Percentiles rank a stretch among this genome's conserved stretches.
Evolutionary conservation across 23 tunicate genomes (phyloP).

Genomic region (Botrylloides violaceus): DNA sequence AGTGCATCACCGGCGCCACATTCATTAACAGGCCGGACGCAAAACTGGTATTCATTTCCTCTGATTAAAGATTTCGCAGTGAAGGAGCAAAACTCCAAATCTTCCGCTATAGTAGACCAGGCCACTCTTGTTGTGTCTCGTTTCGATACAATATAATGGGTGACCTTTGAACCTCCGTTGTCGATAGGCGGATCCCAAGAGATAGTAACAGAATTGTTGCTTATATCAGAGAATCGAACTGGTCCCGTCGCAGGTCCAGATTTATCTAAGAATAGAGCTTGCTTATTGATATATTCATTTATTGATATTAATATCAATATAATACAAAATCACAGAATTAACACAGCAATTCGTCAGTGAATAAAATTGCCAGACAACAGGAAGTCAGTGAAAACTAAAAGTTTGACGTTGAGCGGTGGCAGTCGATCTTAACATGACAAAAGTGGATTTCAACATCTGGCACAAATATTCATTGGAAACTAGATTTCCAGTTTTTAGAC

Average conservation of each 20-base stretch:
- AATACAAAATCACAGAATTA: no score
- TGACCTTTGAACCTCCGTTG: slow-evolving; percentile 29
- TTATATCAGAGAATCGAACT: slow-evolving; percentile 6
- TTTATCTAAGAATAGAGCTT: slow-evolving; percentile 25
- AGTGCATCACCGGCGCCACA: slow-evolving; percentile 86
- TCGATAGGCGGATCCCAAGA: slow-evolving; percentile 20
- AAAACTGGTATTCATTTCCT: slow-evolving; percentile 89
- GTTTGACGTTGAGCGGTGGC: no score
- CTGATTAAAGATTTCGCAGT: slow-evolving; percentile 69
- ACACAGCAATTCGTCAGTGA: no score
- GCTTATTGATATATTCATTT: no score
- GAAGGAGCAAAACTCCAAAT: slow-evolving; percentile 36
- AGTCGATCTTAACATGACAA: no score
- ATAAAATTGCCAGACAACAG: no score
- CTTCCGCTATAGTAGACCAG: slow-evolving; percentile 60
- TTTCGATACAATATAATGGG: slow-evolving; percentile 21
- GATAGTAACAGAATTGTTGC: neutral
- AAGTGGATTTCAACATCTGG: no score
- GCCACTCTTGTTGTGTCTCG: slow-evolving; percentile 28
- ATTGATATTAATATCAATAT: no score
- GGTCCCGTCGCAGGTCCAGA: slow-evolving; percentile 40
- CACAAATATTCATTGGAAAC: no score
- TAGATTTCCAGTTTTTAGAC: no score
- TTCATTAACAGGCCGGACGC: slow-evolving; percentile 82
- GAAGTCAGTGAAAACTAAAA: no score